A percentile compares a stretch with the other conserved stretches of the same genome.
phyloP scores from a whole-genome alignment of 2,888 invertebrate species.

The Iphiclides podalirius region DNA sequence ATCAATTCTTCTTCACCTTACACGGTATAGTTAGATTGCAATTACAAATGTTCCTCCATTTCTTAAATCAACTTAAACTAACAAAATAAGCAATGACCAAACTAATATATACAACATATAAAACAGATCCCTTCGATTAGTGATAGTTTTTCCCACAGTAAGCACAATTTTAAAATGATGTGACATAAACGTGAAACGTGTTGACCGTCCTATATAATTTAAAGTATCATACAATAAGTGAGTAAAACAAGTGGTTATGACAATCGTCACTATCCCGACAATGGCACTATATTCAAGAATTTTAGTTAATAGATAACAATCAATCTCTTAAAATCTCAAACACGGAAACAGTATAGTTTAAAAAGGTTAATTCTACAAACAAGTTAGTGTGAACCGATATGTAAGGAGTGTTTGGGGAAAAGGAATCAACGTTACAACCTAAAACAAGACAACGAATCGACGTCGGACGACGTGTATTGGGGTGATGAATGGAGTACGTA shows the following conservation, averaged over 20 bases:
- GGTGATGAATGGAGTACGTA: no score
- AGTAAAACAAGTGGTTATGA: slow-evolving; percentile 29
- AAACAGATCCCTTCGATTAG: slow-evolving; percentile 24
- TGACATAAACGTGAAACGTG: slow-evolving; percentile 19
- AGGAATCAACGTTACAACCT: slow-evolving; percentile 11
- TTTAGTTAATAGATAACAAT: slow-evolving; percentile 30
- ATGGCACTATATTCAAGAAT: slow-evolving; percentile 62
- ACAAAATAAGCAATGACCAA: slow-evolving; percentile 20
- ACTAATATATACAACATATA: slow-evolving; percentile 29
- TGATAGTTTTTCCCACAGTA: slow-evolving; percentile 14
- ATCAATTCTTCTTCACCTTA: no score
- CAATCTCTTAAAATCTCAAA: slow-evolving; percentile 29
- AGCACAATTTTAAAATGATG: slow-evolving; percentile 19
- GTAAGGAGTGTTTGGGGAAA: slow-evolving; percentile 20
- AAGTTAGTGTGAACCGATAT: slow-evolving; percentile 21
- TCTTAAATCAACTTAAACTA: slow-evolving; percentile 20
- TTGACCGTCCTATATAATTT: slow-evolving; percentile 6
- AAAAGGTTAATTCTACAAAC: slow-evolving; percentile 21
- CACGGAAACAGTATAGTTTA: slow-evolving; percentile 24
- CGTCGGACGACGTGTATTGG: background rate
- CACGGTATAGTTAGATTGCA: background rate
- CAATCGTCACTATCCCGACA: slow-evolving; percentile 49
- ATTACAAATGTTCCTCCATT: slow-evolving; percentile 6
- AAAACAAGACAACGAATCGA: slow-evolving; percentile 2
- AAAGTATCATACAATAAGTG: slow-evolving; percentile 14